Evolutionary conservation across 92 coral and sea anemone species (phyloP), one percentile per base, ranked within the genome.

Genomic region (Blastomussa wellsi): DNA sequence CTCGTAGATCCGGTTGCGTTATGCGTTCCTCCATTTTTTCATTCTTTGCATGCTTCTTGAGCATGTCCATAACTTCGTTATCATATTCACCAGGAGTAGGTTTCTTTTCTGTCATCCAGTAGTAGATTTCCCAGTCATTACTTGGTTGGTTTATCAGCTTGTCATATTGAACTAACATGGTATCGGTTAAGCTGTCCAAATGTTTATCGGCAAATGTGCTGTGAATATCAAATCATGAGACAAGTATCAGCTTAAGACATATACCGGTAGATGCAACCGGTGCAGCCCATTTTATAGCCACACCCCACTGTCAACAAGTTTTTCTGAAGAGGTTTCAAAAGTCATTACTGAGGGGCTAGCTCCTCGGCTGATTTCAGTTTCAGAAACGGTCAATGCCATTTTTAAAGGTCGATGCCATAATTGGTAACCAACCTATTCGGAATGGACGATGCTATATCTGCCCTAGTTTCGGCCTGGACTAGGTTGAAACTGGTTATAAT

Each of bases 41-140:
- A 84, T 96, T 96, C 87, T 83, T 93, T 7, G 99, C 93, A 93
- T 91, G 95, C 81, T 76, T 90, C 90, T 96, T 96, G 35, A 96
- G 79, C 97, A 96, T 78, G 85, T 94, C 92, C 98, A 96, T 94
- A 31, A 96, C 88, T 49, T 82, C 51, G 59, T 86, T 91, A 53
- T 96, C 73, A 53, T 94, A 96, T 77, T 94, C 93, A 42, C 91
- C 83, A 0, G 98, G 98, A 1, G 94, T 92, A 32, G 92, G 80
- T 72, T 89, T 88, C 20, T 86, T 87, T 19, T 89, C 98, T 9
- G 95, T 96, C 68, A 95, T 92, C 99, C 99, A 96, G 93, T 96
- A 94, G 78, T 96, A 96, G 20, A 96, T 79, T 77, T 96, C 98
- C 99, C 99, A 96, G 86, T 96, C 99, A 78, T 96, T 96, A n/a